Conservation (phyloP, 2,797 vertebrate species). For the Tympanoctomys barrerae region DNA sequence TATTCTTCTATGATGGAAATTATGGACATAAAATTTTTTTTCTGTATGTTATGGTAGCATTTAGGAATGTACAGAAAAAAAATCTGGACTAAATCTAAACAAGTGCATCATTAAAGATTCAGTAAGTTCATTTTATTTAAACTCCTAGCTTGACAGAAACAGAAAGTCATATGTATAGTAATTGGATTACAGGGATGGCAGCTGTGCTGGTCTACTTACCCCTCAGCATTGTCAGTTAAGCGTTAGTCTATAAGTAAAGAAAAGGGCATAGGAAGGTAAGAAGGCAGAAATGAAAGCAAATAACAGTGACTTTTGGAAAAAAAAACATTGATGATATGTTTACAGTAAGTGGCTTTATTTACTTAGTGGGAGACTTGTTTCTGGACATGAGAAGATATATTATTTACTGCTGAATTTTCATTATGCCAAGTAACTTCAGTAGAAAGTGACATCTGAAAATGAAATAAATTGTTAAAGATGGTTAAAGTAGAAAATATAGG, state of each 20-base stretch:
- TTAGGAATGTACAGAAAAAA: conserved; percentile 57
- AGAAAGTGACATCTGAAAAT: conserved; percentile 54
- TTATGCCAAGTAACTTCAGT: conserved; percentile 24
- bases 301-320: conserved; percentile 15
- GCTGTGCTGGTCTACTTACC: neutral
- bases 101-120: conserved; percentile 63
- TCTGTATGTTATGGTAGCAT: neutral
- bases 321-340: neutral
- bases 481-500: conserved; percentile 51
- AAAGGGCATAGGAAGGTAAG: conserved; percentile 42
- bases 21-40: neutral
- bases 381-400: conserved; percentile 66
- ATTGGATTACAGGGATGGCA: conserved; percentile 23
- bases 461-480: conserved; percentile 68
- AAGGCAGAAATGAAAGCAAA: conserved; percentile 66
- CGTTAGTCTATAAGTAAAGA: conserved; percentile 1
- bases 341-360: conserved; percentile 57
- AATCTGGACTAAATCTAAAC: conserved; percentile 63
- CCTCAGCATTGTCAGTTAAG: neutral
- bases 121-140: conserved; percentile 56
- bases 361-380: conserved; percentile 61
- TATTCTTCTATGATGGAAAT: conserved; percentile 58
- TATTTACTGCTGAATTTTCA: conserved; percentile 77
- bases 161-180: neutral
- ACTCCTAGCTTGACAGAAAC: neutral